These are phyloP conservation scores for Drosophila athabasca DNA, from an alignment of 1,140 invertebrate genomes.

Conservation along the genomic window DNA sequence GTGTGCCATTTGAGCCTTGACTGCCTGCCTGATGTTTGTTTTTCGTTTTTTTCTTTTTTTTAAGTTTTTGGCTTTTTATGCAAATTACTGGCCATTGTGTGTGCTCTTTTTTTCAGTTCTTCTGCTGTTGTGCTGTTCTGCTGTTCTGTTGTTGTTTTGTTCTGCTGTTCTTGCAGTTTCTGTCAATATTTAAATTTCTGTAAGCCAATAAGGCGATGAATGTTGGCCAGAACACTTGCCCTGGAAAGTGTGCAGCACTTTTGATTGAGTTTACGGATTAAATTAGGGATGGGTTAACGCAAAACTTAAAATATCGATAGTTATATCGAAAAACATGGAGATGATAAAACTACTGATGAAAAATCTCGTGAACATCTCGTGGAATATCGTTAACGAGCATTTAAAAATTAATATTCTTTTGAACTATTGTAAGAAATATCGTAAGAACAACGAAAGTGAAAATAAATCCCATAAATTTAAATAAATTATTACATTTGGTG, in stretches of 20 bases:
- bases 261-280: neutral
- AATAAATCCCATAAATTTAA: too few relatives aligned
- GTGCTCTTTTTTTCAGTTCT: slow-evolving; percentile 21
- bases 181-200: slow-evolving; percentile 71
- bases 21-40: slow-evolving; percentile 18
- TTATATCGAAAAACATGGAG: too few relatives aligned
- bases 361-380: too few relatives aligned
- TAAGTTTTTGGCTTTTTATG: slow-evolving; percentile 66
- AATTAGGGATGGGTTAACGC: too few relatives aligned
- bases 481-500: too few relatives aligned
- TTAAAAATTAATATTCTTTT: too few relatives aligned
- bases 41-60: slow-evolving; percentile 30
- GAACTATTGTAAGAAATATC: too few relatives aligned
- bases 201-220: slow-evolving; percentile 47
- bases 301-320: too few relatives aligned
- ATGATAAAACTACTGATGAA: too few relatives aligned
- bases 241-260: slow-evolving; percentile 33
- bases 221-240: neutral
- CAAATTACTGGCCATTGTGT: slow-evolving; percentile 64
- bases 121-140: slow-evolving; percentile 8
- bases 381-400: too few relatives aligned
- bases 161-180: slow-evolving; percentile 9
- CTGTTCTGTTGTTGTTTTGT: neutral
- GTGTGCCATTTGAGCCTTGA: slow-evolving; percentile 10
- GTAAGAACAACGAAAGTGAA: too few relatives aligned